Evolutionary conservation across 2,113 vertebrate species (phyloP), one percentile per base, ranked within the genome.

Genomic region (Microcebus tavaratra): DNA sequence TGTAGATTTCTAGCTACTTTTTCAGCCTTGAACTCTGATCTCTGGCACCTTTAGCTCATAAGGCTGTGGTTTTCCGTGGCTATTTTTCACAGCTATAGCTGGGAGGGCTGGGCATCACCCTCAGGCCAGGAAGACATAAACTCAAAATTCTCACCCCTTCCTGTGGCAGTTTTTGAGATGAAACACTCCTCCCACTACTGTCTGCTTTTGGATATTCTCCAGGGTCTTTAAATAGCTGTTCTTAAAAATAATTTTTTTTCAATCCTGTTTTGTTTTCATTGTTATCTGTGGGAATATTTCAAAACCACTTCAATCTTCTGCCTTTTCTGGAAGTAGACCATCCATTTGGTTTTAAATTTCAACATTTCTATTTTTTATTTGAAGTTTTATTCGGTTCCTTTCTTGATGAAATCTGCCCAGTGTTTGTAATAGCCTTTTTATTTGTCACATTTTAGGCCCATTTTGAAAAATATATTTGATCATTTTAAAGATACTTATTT

Each of bases 21-120:
- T 81, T 61, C 92, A 95, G 92, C 68, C 80, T 91, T 92, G 90
- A 93, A 83, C 84, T 90, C 57, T 88, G 50, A 93, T 95, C 91
- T 91, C 72, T 95, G 94, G 63, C 78, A 88, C 42, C 5, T 45
- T 48, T 75, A 23, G 76, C 29, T 76, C 45, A 68, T 80, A 25
- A 81, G 76, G n/a, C 78, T 39, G 76, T 63, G 79, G 72, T 96
- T 96, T 95, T 87, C 90, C 92, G 81, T 25, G 67, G 70, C 59
- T n/a, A 0, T 63, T 87, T 85, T 59, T 68, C 6, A 31, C 27
- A 90, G 75, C 48, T 8, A 1, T 76, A 34, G 31, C 88, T 97
- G 21, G 91, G 83, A 96, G 63, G 50, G 27, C 84, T 72, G 70
- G 80, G 25, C 20, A n/a, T 94, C 18, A 88, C 27, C 53, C 27